phyloP scores from a whole-genome alignment of 2,888 invertebrate species.

The Erebia ligea region DNA sequence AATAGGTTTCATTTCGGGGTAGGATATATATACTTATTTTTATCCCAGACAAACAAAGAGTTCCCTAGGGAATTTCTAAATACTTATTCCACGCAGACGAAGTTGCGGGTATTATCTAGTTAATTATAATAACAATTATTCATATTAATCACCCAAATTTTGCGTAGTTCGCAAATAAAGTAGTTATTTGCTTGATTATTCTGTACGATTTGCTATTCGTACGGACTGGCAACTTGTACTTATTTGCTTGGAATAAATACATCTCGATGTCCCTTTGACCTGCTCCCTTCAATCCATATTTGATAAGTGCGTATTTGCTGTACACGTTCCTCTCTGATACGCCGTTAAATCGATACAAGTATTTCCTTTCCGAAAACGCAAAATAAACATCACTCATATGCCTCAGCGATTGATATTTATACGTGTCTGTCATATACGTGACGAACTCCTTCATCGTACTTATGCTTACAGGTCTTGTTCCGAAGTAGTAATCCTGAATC shows the following conservation, averaged over 20 bases:
- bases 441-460: conserved; percentile 48
- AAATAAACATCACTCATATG: conserved; percentile 44
- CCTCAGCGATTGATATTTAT: conserved; percentile 47
- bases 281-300: conserved; percentile 54
- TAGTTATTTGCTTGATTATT: conserved; percentile 55
- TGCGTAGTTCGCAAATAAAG: conserved; percentile 61
- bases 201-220: conserved; percentile 51
- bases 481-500: conserved; percentile 56
- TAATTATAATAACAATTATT: not conserved
- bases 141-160: conserved; percentile 60
- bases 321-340: conserved; percentile 56
- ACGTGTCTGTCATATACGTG: conserved; percentile 46
- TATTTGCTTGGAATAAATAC: conserved; percentile 60
- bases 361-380: conserved; percentile 43
- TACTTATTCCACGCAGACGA: too few species aligned
- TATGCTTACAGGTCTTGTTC: conserved; percentile 43
- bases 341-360: conserved; percentile 56
- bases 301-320: conserved; percentile 44
- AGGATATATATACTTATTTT: too few species aligned
- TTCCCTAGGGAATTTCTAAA: too few species aligned
- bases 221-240: conserved; percentile 48
- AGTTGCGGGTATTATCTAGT: not conserved
- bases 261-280: conserved; percentile 62
- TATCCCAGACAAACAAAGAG: too few species aligned
- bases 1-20: too few species aligned